A percentile compares a stretch with the other conserved stretches of the same genome.
Conservation (phyloP, 2,888 invertebrate genomes). For the Lagria hirta region DNA sequence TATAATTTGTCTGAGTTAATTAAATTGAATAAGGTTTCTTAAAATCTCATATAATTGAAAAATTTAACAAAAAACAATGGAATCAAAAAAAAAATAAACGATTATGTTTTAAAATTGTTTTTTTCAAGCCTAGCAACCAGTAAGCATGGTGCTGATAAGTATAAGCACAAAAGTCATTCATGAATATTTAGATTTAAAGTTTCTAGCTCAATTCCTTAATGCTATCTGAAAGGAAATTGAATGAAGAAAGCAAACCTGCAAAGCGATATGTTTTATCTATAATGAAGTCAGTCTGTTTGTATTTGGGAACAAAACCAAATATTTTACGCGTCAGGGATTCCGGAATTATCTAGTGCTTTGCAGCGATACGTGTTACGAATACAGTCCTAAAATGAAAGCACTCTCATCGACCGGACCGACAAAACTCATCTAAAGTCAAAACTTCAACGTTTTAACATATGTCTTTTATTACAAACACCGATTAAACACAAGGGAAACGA, state of each 20-base stretch:
- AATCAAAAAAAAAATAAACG: too few species aligned
- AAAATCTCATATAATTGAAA: too few species aligned
- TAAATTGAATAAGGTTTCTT: too few species aligned
- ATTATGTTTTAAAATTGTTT: too few species aligned
- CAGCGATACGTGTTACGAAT: conserved; percentile 34
- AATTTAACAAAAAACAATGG: too few species aligned
- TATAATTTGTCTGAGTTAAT: too few species aligned
- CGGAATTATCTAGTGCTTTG: conserved; percentile 35
- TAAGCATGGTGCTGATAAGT: too few species aligned
- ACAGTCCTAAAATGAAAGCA: conserved; percentile 21
- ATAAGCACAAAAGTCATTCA: conserved; percentile 16
- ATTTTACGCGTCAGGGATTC: conserved; percentile 37
- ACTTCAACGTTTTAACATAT: conserved; percentile 17
- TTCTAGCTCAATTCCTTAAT: conserved; percentile 14
- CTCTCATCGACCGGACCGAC: conserved; percentile 21
- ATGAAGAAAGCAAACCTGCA: conserved; percentile 26
- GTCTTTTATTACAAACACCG: conserved; percentile 15
- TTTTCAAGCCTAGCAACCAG: too few species aligned
- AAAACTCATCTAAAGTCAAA: conserved; percentile 14
- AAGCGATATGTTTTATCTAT: conserved; percentile 31
- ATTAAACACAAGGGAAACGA: too few species aligned
- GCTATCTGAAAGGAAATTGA: conserved; percentile 25
- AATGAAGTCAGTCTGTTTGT: conserved; percentile 33
- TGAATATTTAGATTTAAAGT: conserved; percentile 20
- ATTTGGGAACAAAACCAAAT: conserved; percentile 34